Percentiles rank a stretch among this genome's conserved stretches.
Conservation (phyloP, 2,113 vertebrate genomes). For the Platysteira castanea region DNA sequence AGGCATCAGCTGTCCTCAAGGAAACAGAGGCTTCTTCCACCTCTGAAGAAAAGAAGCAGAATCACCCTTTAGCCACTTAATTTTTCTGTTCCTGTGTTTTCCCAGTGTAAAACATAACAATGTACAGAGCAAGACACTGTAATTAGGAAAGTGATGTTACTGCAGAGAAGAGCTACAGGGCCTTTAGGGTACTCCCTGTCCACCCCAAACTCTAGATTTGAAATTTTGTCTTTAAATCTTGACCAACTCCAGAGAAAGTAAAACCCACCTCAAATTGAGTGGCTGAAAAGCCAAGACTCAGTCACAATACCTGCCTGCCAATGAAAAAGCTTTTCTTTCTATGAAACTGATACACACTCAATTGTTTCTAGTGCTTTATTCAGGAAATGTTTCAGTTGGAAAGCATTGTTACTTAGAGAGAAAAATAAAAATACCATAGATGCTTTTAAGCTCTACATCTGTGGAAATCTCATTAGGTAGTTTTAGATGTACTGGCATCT, state of each 20-base stretch:
- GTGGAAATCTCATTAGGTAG: constrained; percentile 77
- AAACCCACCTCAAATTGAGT: not conserved
- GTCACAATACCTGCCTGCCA: constrained; percentile 33
- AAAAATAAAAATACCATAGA: constrained; percentile 65
- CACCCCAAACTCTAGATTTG: not conserved
- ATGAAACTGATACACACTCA: constrained; percentile 27
- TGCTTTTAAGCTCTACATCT: constrained; percentile 73
- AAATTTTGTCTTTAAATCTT: not conserved
- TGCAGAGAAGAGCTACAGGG: not conserved
- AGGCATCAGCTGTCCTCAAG: not conserved
- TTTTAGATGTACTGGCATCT: constrained; percentile 78
- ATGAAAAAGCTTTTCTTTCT: constrained; percentile 49
- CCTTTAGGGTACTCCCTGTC: not conserved
- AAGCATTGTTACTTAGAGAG: constrained; percentile 60
- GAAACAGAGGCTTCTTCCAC: not conserved
- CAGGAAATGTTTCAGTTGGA: constrained; percentile 65
- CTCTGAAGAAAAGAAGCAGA: not conserved
- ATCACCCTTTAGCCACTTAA: not conserved
- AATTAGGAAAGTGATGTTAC: not conserved
- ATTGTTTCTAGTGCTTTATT: constrained; percentile 55
- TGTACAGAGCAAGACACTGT: not conserved
- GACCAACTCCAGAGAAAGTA: not conserved
- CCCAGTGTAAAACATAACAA: not conserved
- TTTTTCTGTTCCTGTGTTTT: not conserved
- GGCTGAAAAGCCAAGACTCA: not conserved